Evolutionary conservation across 2,888 invertebrate species (phyloP), one percentile per base, ranked within the genome.

Genomic region (Melieria picta): DNA sequence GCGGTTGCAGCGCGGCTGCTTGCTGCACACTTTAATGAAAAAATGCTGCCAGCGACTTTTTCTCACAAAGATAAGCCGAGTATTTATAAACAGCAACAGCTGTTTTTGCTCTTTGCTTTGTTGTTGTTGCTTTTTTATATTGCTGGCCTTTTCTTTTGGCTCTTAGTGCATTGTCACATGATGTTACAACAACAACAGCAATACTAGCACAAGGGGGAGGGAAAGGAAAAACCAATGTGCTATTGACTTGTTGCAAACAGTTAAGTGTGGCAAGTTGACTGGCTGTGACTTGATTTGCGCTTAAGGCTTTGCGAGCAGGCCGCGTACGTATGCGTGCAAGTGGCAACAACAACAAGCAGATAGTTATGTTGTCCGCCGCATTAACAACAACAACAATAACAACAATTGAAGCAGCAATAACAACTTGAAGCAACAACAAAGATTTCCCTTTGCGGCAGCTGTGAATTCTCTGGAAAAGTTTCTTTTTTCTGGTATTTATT

Each of bases 1-100:
- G 45, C 42, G 5, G 66, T 71, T 72, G 70, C 69, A 71, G 13
- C 55, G 63, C 64, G 73, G 46, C 58, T 67, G 63, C 77, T 42
- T 11, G 10, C 30, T 58, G 42, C 30, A 9, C n/a, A 58, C 7
- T 7, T 9, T 11, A 42, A 16, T 7, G 58, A 4, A 58, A 42
- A 16, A 9, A 43, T 9, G 42, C 10, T 30, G 30, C 30, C 30
- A 58, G 13, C 11, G 52, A 52, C 52, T 52, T n/a, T 52, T 52
- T 52, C 52, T 52, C 52, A 52, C 13, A 52, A 9, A 52, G 52
- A 52, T 52, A 52, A 52, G 52, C 13, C 13, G 52, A 7, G 13
- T 30, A 30, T 30, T n/a, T 52, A 52, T 52, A 52, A 52, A 52
- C 52, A 52, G 13, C 52, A 52, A 52, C 52, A 52, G 52, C 52